Evolutionary conservation across 2,797 vertebrate genomes (phyloP).

Genomic region (Phyllotis vaccarum): DNA sequence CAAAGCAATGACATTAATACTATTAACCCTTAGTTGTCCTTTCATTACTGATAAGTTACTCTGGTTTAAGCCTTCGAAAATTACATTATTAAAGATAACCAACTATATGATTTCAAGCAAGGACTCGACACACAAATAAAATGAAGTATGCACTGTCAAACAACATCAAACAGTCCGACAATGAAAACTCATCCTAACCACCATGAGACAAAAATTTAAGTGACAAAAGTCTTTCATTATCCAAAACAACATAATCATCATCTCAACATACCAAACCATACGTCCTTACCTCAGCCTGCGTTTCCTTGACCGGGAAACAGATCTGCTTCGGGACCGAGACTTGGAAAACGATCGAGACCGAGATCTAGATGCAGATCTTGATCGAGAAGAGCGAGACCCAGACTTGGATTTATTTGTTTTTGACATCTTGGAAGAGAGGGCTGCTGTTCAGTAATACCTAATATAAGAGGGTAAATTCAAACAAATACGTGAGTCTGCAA

Average conservation of each 20-base stretch:
- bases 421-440: constrained; percentile 91
- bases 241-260: not conserved
- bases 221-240: constrained; percentile 41
- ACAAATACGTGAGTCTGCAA: constrained; percentile 53
- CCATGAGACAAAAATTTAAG: not conserved
- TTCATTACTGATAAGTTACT: constrained; percentile 53
- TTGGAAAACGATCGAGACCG: constrained; percentile 94
- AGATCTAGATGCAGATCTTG: constrained; percentile 93
- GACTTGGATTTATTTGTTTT: constrained; percentile 96
- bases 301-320: constrained; percentile 94
- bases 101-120: constrained; percentile 57
- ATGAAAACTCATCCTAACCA: not conserved
- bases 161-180: constrained; percentile 37
- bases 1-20: not conserved
- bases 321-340: constrained; percentile 95
- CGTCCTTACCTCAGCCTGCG: constrained; percentile 94
- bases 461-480: constrained; percentile 62
- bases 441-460: constrained; percentile 83
- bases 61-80: constrained; percentile 61
- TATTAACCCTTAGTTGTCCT: constrained; percentile 41
- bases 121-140: constrained; percentile 55
- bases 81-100: constrained; percentile 61
- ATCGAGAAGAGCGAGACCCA: constrained; percentile 94
- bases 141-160: constrained; percentile 44
- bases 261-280: not conserved